Conservation (phyloP, 2,113 vertebrate genomes). For the Muntiacus reevesi region DNA sequence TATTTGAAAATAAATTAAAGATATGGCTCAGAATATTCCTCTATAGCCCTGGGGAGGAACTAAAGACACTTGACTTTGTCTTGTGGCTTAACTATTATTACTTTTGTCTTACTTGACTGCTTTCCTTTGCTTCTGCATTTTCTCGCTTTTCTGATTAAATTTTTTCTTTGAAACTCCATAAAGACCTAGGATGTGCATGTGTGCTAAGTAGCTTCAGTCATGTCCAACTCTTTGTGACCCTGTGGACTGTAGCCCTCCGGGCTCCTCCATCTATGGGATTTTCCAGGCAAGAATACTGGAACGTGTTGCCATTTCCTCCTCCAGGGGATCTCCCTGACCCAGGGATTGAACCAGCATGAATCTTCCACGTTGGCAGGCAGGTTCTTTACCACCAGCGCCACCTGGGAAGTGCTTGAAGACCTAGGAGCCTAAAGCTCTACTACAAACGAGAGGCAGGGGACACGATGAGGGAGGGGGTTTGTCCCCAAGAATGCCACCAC, state of each 20-base stretch:
- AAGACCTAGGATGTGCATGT: not conserved
- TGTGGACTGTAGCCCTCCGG: not conserved
- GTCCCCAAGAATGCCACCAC: not conserved
- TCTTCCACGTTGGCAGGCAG: not conserved
- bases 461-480: not conserved
- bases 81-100: not conserved
- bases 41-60: not conserved
- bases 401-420: not conserved
- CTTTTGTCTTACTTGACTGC: not conserved
- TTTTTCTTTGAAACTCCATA: not conserved
- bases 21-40: not conserved
- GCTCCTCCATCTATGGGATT: not conserved
- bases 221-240: rapidly evolving
- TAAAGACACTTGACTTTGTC: not conserved
- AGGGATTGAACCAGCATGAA: not conserved
- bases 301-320: not conserved
- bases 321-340: not conserved
- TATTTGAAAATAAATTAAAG: not conserved
- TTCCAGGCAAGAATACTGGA: not conserved
- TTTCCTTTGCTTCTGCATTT: not conserved
- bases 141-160: not conserved
- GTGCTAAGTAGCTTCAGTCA: not conserved
- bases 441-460: not conserved
- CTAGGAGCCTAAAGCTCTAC: not conserved
- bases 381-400: not conserved